A percentile compares a stretch with the other conserved stretches of the same genome.
Evolutionary conservation across 2,113 vertebrate species (phyloP).

Genomic region (Madoqua kirkii): DNA sequence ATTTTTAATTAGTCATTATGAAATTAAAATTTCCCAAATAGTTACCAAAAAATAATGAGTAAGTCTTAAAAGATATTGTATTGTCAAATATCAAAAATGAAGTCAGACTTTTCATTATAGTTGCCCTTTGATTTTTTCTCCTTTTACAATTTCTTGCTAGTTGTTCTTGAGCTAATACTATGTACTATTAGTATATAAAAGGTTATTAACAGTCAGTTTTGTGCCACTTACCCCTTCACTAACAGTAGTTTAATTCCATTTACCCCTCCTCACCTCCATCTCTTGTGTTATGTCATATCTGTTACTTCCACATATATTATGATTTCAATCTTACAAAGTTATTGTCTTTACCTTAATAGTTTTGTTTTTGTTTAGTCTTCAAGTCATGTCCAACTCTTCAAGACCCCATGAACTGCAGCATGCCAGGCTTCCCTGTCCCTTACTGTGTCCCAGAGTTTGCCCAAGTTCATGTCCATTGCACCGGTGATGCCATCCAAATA

Average conservation of each 20-base stretch:
- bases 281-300: neutral
- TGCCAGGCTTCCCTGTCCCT: neutral
- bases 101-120: neutral
- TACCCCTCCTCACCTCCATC: neutral
- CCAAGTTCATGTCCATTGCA: neutral
- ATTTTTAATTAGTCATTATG: neutral
- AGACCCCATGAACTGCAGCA: neutral
- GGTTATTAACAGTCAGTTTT: neutral
- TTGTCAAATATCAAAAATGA: neutral
- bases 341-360: neutral
- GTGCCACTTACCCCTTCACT: neutral
- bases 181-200: neutral
- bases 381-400: fast-evolving
- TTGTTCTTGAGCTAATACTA: neutral
- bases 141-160: neutral
- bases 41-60: neutral
- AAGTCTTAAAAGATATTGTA: neutral
- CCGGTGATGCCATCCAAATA: neutral
- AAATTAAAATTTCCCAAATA: neutral
- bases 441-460: neutral
- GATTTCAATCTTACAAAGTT: neutral
- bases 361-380: neutral
- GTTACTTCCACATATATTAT: neutral
- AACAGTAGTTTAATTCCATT: neutral
- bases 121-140: neutral